phyloP scores from a whole-genome alignment of 2,113 vertebrate species.

The Chamaetylas fuelleborni region DNA sequence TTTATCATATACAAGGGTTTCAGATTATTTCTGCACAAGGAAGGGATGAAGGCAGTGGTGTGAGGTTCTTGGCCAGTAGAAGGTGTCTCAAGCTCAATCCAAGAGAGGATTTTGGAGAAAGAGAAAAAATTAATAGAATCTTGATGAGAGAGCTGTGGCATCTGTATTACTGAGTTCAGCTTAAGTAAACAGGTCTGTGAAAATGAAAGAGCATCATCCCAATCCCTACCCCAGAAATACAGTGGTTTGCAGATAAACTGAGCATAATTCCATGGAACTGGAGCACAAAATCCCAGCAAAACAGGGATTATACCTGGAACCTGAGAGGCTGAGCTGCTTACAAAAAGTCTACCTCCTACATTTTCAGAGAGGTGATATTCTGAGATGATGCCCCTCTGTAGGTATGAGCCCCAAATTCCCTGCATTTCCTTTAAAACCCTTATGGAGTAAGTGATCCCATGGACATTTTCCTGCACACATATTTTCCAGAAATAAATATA shows the following conservation, averaged over 20 bases:
- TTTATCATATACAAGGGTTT: background rate
- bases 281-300: background rate
- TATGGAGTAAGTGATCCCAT: background rate
- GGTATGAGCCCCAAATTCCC: background rate
- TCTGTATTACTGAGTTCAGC: background rate
- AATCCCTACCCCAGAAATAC: background rate
- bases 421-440: background rate
- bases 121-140: background rate
- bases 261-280: background rate
- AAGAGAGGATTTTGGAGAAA: background rate
- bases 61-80: background rate
- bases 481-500: background rate
- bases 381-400: background rate
- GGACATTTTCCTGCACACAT: background rate
- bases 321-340: background rate
- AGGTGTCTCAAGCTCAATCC: background rate
- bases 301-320: background rate
- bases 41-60: background rate
- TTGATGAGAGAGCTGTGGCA: background rate
- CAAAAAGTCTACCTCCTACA: background rate
- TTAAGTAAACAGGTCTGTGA: background rate
- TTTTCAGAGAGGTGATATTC: background rate
- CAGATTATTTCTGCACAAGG: background rate
- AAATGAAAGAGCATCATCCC: background rate
- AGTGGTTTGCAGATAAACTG: background rate